Evolutionary conservation across 2,797 vertebrate genomes (phyloP).

Genomic region (Harpagifer antarcticus): DNA sequence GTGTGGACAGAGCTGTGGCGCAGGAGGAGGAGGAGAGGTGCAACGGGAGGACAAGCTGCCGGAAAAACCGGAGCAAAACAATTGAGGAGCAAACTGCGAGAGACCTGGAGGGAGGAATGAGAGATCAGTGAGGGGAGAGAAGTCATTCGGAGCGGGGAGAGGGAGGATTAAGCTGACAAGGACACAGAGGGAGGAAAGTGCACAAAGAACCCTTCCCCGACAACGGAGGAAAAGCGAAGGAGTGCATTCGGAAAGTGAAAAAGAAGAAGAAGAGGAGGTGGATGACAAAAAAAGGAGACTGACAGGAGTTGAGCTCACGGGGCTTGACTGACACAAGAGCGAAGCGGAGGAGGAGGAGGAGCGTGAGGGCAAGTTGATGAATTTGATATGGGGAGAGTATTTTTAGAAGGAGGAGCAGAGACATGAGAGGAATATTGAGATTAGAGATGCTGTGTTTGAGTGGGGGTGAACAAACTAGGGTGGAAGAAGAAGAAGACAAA

Average conservation of each 20-base stretch:
- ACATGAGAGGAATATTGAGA: constrained; percentile 67
- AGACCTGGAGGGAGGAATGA: constrained; percentile 22
- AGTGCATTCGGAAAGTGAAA: constrained; percentile 65
- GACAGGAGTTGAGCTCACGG: constrained; percentile 59
- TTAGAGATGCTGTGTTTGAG: constrained; percentile 49
- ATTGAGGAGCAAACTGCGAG: constrained; percentile 35
- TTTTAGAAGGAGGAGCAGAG: constrained; percentile 74
- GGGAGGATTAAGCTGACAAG: constrained; percentile 66
- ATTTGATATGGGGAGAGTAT: constrained; percentile 78
- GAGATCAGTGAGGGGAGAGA: constrained; percentile 65
- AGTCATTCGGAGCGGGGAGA: constrained; percentile 67
- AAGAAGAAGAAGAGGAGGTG: constrained; percentile 57
- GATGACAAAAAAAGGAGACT: constrained; percentile 52
- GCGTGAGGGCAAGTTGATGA: constrained; percentile 75
- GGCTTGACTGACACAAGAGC: constrained; percentile 63
- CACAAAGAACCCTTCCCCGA: constrained; percentile 54
- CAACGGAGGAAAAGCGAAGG: constrained; percentile 56
- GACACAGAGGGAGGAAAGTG: constrained; percentile 57
- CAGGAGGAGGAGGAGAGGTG: constrained; percentile 70
- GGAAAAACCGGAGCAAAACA: constrained; percentile 38
- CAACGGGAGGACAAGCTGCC: constrained; percentile 61
- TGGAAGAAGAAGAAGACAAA: constrained; percentile 28
- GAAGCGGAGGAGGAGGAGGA: constrained; percentile 66
- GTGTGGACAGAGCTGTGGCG: constrained; percentile 71
- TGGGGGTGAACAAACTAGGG: constrained; percentile 24